These are phyloP conservation scores for Clivina fossor DNA, from an alignment of 2,888 invertebrate species.

Conservation along the genomic window DNA sequence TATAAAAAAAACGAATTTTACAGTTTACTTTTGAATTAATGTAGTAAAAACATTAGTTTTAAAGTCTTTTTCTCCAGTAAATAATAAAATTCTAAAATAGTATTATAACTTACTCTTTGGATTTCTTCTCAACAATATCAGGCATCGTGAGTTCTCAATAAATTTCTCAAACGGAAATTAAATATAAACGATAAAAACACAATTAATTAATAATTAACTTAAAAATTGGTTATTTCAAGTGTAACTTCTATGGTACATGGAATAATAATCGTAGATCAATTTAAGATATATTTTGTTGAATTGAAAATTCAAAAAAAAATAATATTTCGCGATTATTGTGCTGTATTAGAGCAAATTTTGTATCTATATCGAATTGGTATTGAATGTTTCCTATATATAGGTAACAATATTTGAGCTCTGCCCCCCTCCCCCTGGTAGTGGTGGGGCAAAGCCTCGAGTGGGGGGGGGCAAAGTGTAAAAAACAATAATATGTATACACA, in stretches of 20 bases:
- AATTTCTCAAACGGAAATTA: constrained; percentile 41
- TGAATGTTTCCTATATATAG: too few species aligned
- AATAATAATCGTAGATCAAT: constrained; percentile 51
- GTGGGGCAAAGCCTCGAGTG: not conserved
- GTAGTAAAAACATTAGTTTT: too few species aligned
- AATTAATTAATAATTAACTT: constrained; percentile 24
- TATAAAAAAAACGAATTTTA: too few species aligned
- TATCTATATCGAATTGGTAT: too few species aligned
- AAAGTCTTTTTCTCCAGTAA: too few species aligned
- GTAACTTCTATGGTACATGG: constrained; percentile 53
- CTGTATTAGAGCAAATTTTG: too few species aligned
- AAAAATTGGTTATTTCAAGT: constrained; percentile 46
- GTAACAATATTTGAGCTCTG: constrained; percentile 4
- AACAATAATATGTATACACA: too few species aligned
- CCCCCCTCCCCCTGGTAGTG: constrained; percentile 2
- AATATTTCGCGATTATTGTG: too few species aligned
- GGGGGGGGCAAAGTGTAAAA: not conserved
- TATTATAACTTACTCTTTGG: constrained; percentile 44
- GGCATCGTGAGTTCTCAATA: constrained; percentile 44
- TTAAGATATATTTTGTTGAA: constrained; percentile 48
- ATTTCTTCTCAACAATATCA: constrained; percentile 45
- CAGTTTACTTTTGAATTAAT: too few species aligned
- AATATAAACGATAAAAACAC: constrained; percentile 17
- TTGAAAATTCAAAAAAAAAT: too few species aligned
- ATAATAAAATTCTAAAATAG: not conserved